Evolutionary conservation across 1,140 invertebrate genomes (phyloP), one percentile per base, ranked within the genome.

Genomic region (Ostrea edulis): DNA sequence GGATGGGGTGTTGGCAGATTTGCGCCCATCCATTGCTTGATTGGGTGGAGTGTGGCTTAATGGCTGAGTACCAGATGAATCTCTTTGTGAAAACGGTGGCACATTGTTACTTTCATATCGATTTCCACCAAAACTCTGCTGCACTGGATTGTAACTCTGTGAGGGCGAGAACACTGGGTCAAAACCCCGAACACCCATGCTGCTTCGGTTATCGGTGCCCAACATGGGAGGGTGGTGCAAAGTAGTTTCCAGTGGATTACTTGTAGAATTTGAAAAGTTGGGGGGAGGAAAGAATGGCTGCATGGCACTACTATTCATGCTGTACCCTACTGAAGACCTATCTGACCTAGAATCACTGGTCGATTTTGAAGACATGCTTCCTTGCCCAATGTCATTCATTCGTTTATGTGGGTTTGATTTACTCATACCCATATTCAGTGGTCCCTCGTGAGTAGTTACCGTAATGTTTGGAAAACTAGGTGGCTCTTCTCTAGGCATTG

Each of bases 31-130:
- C 29, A 89, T 82, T 51, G 62, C 83, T 55, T 86, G 85, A 82
- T 88, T 92, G 12, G 90, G 90, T n/a, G 91, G 91, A n/a, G 91
- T 92, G 71, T 92, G 91, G 87, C 90, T 92, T 17, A 92, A 83
- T 11, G 90, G 91, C 77, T 92, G 91, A 17, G 89, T 91, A 53
- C 81, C 71, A n/a, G 90, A 86, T 82, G 82, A 90, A 81, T 91
- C 90, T 35, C 89, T 68, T 14, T 82, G 83, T 91, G 82, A 87
- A 90, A 88, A 88, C 82, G 82, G 85, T 68, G 58, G 82, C 58
- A 85, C 85, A 87, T 83, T 83, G 86, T 84, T 87, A 55, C 83
- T 83, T n/a, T 92, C 91, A 89, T 89, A 92, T 25, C 91, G 82
- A 88, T 86, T 88, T 52, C 65, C 82, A 82, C 77, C 62, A 62